These are phyloP conservation scores for Lepidurus couesii DNA, from an alignment of 1,140 invertebrate genomes.

Conservation along the genomic window DNA sequence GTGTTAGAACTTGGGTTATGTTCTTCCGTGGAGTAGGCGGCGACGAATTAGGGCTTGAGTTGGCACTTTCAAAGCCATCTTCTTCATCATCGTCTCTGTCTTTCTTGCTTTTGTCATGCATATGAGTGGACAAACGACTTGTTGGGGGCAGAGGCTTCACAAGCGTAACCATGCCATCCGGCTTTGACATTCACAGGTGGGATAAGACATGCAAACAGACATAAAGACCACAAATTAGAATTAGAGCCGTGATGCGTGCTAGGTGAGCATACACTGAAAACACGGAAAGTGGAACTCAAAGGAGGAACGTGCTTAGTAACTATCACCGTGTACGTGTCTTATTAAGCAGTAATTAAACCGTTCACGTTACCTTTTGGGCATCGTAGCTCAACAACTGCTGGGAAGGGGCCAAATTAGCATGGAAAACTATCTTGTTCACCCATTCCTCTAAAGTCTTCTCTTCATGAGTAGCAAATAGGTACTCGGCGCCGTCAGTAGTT, in stretches of 20 bases:
- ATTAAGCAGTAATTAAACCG: not conserved
- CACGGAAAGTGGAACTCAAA: not conserved
- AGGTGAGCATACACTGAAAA: not conserved
- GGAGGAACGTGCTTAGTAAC: not conserved
- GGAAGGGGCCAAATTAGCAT: slow-evolving; percentile 82
- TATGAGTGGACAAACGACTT: not conserved
- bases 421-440: slow-evolving; percentile 89
- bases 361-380: slow-evolving; percentile 44
- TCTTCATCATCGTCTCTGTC: slow-evolving; percentile 16
- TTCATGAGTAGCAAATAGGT: slow-evolving; percentile 72
- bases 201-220: not conserved
- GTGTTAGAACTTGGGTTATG: not conserved
- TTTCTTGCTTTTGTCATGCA: not conserved
- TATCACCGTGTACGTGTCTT: too few species aligned
- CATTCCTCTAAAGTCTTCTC: slow-evolving; percentile 79
- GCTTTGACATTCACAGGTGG: not conserved
- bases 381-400: slow-evolving; percentile 81
- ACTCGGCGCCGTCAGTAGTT: slow-evolving; percentile 86
- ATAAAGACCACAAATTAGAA: not conserved
- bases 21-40: not conserved
- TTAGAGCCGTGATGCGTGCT: not conserved
- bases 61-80: slow-evolving; percentile 27
- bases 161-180: not conserved
- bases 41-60: slow-evolving; percentile 24
- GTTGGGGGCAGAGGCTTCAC: not conserved